Evolutionary conservation across 2,113 vertebrate genomes (phyloP).

Genomic region (Alexandromys fortis): DNA sequence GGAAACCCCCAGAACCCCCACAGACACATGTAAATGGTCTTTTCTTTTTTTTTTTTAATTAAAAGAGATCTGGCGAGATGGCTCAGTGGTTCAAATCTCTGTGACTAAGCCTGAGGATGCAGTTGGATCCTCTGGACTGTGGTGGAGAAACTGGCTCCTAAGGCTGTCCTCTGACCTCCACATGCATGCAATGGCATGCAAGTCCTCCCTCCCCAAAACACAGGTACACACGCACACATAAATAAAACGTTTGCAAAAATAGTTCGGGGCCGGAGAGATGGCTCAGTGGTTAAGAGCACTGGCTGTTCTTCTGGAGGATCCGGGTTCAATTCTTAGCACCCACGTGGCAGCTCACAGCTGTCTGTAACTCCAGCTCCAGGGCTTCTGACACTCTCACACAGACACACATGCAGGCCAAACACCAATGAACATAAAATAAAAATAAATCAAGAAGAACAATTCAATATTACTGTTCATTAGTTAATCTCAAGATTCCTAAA

Average conservation of each 20-base stretch:
- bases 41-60: not conserved
- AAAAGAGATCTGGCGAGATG: not conserved
- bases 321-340: not conserved
- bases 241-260: not conserved
- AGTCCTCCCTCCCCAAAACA: not conserved
- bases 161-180: not conserved
- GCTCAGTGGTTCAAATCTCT: not conserved
- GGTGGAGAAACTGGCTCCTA: not conserved
- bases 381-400: not conserved
- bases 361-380: not conserved
- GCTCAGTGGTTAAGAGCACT: not conserved
- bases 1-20: no score
- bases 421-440: not conserved
- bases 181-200: not conserved
- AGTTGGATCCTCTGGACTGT: not conserved
- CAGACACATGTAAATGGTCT: not conserved
- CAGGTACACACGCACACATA: not conserved
- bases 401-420: not conserved
- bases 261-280: not conserved
- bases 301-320: not conserved
- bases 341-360: not conserved
- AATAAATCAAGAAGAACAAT: not conserved
- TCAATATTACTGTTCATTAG: not conserved
- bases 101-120: not conserved
- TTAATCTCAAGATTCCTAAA: not conserved